phyloP scores from a whole-genome alignment of 2,888 invertebrate genomes.

The Tenthredo amoena region DNA sequence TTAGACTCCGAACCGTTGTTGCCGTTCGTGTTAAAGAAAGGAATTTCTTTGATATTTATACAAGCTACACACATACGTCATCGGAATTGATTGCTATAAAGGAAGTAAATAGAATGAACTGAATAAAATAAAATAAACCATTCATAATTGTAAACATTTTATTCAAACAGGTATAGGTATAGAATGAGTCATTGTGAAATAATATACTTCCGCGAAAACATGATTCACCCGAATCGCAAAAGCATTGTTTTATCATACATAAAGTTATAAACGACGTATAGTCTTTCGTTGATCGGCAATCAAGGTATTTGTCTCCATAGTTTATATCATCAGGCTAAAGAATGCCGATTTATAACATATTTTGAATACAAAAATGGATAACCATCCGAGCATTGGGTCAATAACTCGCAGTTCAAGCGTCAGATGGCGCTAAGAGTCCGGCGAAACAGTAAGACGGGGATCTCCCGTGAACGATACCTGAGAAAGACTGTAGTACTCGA shows the following conservation, averaged over 20 bases:
- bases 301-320: not conserved
- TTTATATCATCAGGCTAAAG: not conserved
- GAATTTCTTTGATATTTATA: slow-evolving; percentile 1
- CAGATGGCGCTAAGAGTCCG: slow-evolving; percentile 13
- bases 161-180: not conserved
- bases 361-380: not conserved
- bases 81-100: not conserved
- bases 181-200: not conserved
- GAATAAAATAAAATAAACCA: not conserved
- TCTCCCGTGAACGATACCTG: not conserved
- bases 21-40: slow-evolving; percentile 5
- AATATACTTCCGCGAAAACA: not conserved
- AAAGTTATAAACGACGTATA: not conserved
- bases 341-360: not conserved
- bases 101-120: not conserved
- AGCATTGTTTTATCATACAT: not conserved
- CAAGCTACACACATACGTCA: slow-evolving; percentile 11
- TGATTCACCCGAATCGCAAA: not conserved
- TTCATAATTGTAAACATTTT: not conserved
- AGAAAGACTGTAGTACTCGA: not conserved
- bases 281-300: not conserved
- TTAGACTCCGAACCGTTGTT: not conserved
- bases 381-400: not conserved
- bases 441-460: not conserved
- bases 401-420: not conserved